Conservation (phyloP, 2,113 vertebrate species). For the Eublepharis macularius region DNA sequence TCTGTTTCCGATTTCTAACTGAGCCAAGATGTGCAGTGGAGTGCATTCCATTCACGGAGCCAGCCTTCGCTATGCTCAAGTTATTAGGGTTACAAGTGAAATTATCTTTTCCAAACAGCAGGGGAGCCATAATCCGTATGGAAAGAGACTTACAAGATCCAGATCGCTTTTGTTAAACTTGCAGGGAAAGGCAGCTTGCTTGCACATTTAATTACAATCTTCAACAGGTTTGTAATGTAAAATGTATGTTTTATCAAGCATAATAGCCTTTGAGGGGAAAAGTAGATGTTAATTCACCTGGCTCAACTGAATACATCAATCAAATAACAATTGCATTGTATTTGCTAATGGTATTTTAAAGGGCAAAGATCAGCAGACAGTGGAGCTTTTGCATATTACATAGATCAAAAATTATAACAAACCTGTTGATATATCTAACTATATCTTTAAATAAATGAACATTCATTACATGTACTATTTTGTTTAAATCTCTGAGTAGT, state of each 20-base stretch:
- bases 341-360: slow-evolving; percentile 65
- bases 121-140: slow-evolving; percentile 83
- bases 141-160: slow-evolving; percentile 66
- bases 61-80: slow-evolving; percentile 80
- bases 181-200: slow-evolving; percentile 49
- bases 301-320: slow-evolving; percentile 62
- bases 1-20: slow-evolving; percentile 88
- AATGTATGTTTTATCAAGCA: slow-evolving; percentile 70
- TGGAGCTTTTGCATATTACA: slow-evolving; percentile 50
- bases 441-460: slow-evolving; percentile 58
- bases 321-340: slow-evolving; percentile 56
- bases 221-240: slow-evolving; percentile 63
- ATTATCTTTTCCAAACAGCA: slow-evolving; percentile 83
- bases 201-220: slow-evolving; percentile 70
- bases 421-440: slow-evolving; percentile 35
- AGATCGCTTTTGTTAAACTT: slow-evolving; percentile 73
- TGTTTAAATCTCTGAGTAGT: slow-evolving; percentile 65
- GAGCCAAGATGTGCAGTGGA: slow-evolving; percentile 90
- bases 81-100: slow-evolving; percentile 88
- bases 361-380: slow-evolving; percentile 61
- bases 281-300: slow-evolving; percentile 26
- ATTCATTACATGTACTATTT: slow-evolving; percentile 66
- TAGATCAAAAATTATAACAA: slow-evolving; percentile 56
- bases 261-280: slow-evolving; percentile 53
- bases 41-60: slow-evolving; percentile 79